Evolutionary conservation across 2,113 vertebrate genomes (phyloP).

Genomic region (Brachionichthys hirsutus): DNA sequence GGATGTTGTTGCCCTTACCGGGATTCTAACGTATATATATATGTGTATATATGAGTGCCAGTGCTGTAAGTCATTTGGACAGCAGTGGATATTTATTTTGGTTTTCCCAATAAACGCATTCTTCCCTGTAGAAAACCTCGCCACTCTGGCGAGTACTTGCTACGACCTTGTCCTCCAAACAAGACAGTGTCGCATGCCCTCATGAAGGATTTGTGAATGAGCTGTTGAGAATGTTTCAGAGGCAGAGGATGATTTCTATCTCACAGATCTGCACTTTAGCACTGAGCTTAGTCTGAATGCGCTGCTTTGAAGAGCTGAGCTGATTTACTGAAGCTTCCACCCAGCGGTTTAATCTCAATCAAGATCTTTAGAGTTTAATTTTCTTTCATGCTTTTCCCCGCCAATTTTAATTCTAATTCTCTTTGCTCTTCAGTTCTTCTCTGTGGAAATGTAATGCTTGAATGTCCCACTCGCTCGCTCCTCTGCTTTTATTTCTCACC

Average conservation of each 20-base stretch:
- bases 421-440: constrained; percentile 36
- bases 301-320: constrained; percentile 31
- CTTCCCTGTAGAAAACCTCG: constrained; percentile 20
- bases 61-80: constrained; percentile 38
- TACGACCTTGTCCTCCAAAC: constrained; percentile 3
- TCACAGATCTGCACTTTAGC: background rate
- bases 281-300: constrained; percentile 30
- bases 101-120: constrained; percentile 58
- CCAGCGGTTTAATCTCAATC: constrained; percentile 40
- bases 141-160: constrained; percentile 28
- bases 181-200: background rate
- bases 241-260: constrained; percentile 3
- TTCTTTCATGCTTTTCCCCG: constrained; percentile 14
- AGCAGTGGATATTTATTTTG: constrained; percentile 53
- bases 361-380: constrained; percentile 49
- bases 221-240: constrained; percentile 6
- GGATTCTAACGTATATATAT: too few relatives aligned
- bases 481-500: constrained; percentile 43
- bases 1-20: too few relatives aligned
- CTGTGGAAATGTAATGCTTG: constrained; percentile 33
- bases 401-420: constrained; percentile 2
- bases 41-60: constrained; percentile 28
- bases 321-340: constrained; percentile 34
- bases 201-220: constrained; percentile 26
- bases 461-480: constrained; percentile 32